Base-by-base conservation (phyloP, 2,113 vertebrate genomes). In the Reinhardtius hippoglossoides region DNA sequence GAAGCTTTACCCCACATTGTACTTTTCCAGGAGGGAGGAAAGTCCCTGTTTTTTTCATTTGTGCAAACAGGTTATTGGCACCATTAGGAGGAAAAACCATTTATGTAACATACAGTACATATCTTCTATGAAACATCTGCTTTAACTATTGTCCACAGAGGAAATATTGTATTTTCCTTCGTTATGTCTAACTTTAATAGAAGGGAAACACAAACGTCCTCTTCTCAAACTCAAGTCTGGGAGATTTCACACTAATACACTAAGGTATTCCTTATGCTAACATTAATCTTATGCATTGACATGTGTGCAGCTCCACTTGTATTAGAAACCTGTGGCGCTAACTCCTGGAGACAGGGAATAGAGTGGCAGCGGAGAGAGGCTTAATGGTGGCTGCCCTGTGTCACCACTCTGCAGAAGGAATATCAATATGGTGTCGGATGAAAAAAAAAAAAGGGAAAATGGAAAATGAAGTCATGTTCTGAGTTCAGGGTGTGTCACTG, bases 381-480 rank as follows among this genome's bases (percentile, higher is more conserved):
- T 61, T 31, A 80, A 62, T 24, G 21, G 21, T 0, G 20, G 10
- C 48, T 67, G 35, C n/a, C 44, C 58, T 66, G 57, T 67, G 54
- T 65, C 78, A 48, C 70, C 50, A 71, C 46, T 55, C 83, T 77
- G 59, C 50, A 76, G 65, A 82, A 40, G 68, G 72, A 67, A 67
- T 79, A 76, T 79, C 54, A 68, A 24, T 76, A 40, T 71, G 71
- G 64, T 74, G 82, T 82, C 65, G 64, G 37, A 84, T 50, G 67
- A 6, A 31, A 31, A 6, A 31, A 52, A 21, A 65, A 68, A 66
- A 57, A n/a, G 67, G 4, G 44, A 18, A 50, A 65, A 26, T 31
- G 67, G 65, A 83, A 83, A 76, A 84, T 87, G 40, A 87, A 79
- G 85, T 82, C 72, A 91, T 72, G 63, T 35, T 60, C 57, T 78